These are phyloP conservation scores for Crypturellus undulatus DNA, from an alignment of 2,113 vertebrate species.

Conservation along the genomic window DNA sequence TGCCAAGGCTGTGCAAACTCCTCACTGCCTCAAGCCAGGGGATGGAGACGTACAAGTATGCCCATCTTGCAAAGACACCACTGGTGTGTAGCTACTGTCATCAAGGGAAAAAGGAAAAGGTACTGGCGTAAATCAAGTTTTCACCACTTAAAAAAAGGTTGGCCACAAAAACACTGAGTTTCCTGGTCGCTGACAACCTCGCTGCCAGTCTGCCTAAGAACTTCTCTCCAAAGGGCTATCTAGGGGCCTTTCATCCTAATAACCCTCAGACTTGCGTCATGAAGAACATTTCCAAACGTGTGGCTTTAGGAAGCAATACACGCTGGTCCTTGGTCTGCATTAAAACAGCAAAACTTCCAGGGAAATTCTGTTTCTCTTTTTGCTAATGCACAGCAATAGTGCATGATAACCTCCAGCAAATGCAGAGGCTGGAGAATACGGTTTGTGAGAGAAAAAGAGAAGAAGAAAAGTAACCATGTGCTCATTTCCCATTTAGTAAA, in stretches of 20 bases:
- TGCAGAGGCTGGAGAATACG: not conserved
- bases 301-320: not conserved
- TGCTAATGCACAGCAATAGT: rapidly evolving
- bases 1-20: not conserved
- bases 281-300: not conserved
- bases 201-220: not conserved
- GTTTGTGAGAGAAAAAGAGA: not conserved
- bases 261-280: not conserved
- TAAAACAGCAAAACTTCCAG: not conserved
- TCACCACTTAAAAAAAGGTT: too few relatives aligned
- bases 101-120: not conserved
- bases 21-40: not conserved
- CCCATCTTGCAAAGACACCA: not conserved
- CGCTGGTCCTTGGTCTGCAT: not conserved
- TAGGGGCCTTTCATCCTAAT: not conserved
- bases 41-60: not conserved
- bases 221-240: rapidly evolving
- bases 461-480: not conserved
- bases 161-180: not conserved
- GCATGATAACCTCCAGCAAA: not conserved
- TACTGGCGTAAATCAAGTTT: too few relatives aligned
- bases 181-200: rapidly evolving
- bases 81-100: rapidly evolving
- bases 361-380: not conserved
- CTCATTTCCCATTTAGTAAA: not conserved